These are phyloP conservation scores for Sisyra nigra DNA, from an alignment of 2,888 invertebrate genomes.

Conservation along the genomic window DNA sequence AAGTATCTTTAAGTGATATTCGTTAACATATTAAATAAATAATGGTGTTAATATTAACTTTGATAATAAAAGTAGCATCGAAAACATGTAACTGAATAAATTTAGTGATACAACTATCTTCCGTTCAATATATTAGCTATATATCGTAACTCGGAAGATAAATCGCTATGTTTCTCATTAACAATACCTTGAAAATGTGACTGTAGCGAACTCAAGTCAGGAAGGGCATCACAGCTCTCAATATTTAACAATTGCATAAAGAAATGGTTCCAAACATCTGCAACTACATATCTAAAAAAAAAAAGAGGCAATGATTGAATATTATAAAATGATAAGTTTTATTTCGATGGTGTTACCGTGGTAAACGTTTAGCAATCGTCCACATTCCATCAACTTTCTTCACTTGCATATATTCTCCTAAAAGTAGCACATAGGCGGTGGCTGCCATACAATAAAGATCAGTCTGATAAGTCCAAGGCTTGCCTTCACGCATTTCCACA, in stretches of 20 bases:
- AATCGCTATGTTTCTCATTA: slow-evolving; percentile 4
- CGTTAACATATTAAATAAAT: too few relatives aligned
- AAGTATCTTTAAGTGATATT: too few relatives aligned
- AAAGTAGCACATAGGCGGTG: slow-evolving; percentile 71
- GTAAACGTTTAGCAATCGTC: slow-evolving; percentile 22
- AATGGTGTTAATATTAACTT: too few relatives aligned
- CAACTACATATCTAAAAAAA: slow-evolving; percentile 46
- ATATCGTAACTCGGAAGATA: slow-evolving; percentile 3
- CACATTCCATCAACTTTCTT: slow-evolving; percentile 22
- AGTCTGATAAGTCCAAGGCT: slow-evolving; percentile 89
- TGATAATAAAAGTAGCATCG: too few relatives aligned
- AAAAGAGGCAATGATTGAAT: not conserved
- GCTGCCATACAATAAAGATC: slow-evolving; percentile 83
- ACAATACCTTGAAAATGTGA: slow-evolving; percentile 12
- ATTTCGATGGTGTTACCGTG: slow-evolving; percentile 16
- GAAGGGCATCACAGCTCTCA: slow-evolving; percentile 56
- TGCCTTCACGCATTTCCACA: slow-evolving; percentile 79
- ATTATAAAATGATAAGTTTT: too few relatives aligned
- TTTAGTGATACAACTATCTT: slow-evolving; percentile 5
- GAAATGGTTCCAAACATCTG: slow-evolving; percentile 60
- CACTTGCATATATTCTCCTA: slow-evolving; percentile 75
- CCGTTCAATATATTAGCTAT: slow-evolving; percentile 8
- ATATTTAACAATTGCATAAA: slow-evolving; percentile 71
- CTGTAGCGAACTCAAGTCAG: slow-evolving; percentile 46
- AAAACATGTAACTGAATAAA: too few relatives aligned